phyloP scores from a whole-genome alignment of 1,140 invertebrate genomes.

The Chionoecetes opilio region DNA sequence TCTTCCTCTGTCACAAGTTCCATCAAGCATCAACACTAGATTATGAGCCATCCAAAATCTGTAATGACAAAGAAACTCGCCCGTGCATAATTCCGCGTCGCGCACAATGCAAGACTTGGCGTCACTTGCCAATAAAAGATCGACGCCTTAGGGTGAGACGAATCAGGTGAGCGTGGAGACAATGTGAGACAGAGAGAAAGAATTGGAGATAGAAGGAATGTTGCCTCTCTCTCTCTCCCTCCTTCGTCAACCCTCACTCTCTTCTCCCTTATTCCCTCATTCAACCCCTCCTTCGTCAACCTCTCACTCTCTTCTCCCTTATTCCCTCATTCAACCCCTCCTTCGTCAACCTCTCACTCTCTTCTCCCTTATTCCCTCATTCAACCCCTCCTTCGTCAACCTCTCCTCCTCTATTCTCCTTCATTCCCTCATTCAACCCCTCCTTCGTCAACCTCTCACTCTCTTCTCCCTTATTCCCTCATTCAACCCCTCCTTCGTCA shows the following conservation, averaged over 20 bases:
- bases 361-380: too few species aligned
- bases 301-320: background rate
- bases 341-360: too few species aligned
- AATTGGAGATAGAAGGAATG: background rate
- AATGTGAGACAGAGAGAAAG: background rate
- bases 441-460: too few species aligned
- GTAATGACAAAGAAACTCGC: conserved; percentile 28
- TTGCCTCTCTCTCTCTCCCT: background rate
- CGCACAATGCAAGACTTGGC: background rate
- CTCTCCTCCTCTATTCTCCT: too few species aligned
- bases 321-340: background rate
- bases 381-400: too few species aligned
- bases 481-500: too few species aligned
- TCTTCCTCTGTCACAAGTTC: conserved; percentile 16
- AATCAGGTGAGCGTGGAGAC: conserved; percentile 17
- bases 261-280: background rate
- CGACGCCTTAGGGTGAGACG: conserved; percentile 9
- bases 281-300: conserved; percentile 12
- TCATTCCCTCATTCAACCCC: too few species aligned
- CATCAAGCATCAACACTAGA: background rate
- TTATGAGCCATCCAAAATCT: background rate
- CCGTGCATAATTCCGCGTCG: background rate
- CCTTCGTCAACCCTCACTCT: background rate
- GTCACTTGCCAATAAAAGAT: background rate
- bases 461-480: too few species aligned